Evolutionary conservation across 1,140 invertebrate species (phyloP).

Genomic region (Orchesella cincta): DNA sequence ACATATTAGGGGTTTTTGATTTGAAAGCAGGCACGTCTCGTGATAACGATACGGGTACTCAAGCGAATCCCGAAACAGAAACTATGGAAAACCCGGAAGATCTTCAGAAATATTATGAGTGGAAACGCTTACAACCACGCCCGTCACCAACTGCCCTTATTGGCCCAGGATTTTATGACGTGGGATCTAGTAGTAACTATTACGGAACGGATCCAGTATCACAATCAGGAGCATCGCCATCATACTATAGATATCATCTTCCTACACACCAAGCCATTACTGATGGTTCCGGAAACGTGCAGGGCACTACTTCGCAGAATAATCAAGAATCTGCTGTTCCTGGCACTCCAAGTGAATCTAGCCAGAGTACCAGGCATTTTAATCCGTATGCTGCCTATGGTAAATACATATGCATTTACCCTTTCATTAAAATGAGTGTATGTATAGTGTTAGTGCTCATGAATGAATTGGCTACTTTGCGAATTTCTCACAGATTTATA

Average conservation of each 20-base stretch:
- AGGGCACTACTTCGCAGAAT: background rate
- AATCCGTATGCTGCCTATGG: background rate
- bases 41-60: background rate
- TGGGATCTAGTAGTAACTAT: background rate
- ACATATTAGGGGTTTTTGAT: conserved; percentile 5
- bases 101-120: background rate
- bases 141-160: conserved; percentile 17
- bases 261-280: conserved; percentile 7
- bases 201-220: background rate
- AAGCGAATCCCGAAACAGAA: background rate
- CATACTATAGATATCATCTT: background rate
- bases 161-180: conserved; percentile 29
- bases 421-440: background rate
- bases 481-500: conserved; percentile 4
- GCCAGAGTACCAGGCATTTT: background rate
- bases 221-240: background rate
- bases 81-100: background rate
- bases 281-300: background rate
- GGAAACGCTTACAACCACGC: background rate
- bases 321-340: background rate
- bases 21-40: background rate
- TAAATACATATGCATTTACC: background rate
- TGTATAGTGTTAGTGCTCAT: background rate
- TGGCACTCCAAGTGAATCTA: background rate
- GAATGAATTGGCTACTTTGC: background rate